Evolutionary conservation across 2,888 invertebrate genomes (phyloP), one percentile per base, ranked within the genome.

Genomic region (Baronia brevicornis): DNA sequence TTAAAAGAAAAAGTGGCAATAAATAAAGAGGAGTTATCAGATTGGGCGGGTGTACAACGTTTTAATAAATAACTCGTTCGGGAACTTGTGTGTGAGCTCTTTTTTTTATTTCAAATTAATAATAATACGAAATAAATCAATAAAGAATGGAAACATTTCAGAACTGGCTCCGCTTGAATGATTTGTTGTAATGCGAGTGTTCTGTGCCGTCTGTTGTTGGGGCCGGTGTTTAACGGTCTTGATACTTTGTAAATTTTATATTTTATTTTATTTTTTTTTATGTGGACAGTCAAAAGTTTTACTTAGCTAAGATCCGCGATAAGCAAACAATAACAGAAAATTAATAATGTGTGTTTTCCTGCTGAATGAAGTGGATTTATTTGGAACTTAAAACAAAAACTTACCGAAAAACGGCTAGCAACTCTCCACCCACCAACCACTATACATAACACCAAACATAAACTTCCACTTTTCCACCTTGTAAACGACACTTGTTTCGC

Each of bases 71-170:
- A 73, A 74, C 63, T 54, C 56, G 60, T 54, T 58, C 54, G 51
- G 47, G 45, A 45, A 31, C 36, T 45, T 39, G 39, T 39, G 30
- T 36, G 43, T 35, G 34, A 59, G 56, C 60, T 57, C 54, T 56
- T 54, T 61, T 59, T 61, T 62, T 63, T 62, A 51, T 52, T 57
- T 67, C 60, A 61, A 74, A 79, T 75, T 80, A 80, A 78, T 80
- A 84, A 78, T 82, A 82, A 78, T 75, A 67, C 60, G 69, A 66
- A 72, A 80, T 82, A 84, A 82, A 80, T 80, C 80, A 84, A 80
- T 77, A 72, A 69, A 72, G 78, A 79, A 79, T 80, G 79, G 75
- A 74, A 79, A 68, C 69, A 62, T 72, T 72, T 70, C 69, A 63
- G 70, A 67, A 60, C 62, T 56, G 68, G 67, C 59, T 57, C 57